Evolutionary conservation across 1,140 invertebrate species (phyloP), one percentile per base, ranked within the genome.

Genomic region (Anadara kagoshimensis): DNA sequence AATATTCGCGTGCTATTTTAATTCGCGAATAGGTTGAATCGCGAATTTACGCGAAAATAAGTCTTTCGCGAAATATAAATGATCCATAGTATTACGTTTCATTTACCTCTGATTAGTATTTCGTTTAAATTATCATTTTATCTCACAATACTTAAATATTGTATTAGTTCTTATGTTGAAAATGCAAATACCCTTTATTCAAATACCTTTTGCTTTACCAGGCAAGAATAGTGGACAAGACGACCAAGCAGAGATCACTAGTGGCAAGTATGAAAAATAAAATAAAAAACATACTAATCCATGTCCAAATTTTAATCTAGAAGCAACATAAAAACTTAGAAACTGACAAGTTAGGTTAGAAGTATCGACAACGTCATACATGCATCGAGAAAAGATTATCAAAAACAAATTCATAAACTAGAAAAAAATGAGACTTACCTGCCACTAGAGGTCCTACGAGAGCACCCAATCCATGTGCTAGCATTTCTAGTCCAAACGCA

Each of bases 371-470:
- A 22, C 20, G 12, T 14, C 10, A 59, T 16, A 47, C 26, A 14
- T 44, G 54, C 12, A 58, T 53, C 12, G 43, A 36, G 18, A 49
- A 1, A 24, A 36, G 10, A 45, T 29, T 18, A 5, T 69, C 20
- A 16, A 0, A 12, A 18, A 26, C 44, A 49, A 49, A n/a, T 29
- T 24, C 16, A 24, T 14, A 16, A 14, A 47, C 26, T 24, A n/a
- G 29, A 59, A 20, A n/a, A 1, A 63, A 44, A 53, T 20, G 5
- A 12, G 14, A 62, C 20, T 5, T 62, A 73, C 71, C 71, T 73
- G 63, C 71, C 5, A 73, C 18, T 2, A 64, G 71, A 49, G 71
- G 71, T 61, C 71, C 71, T 20, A 67, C 49, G 11, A 73, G 41
- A 22, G 71, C 59, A 1, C 71, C 71, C 18, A 73, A 44, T n/a